Evolutionary conservation across 2,113 vertebrate species (phyloP), one percentile per base, ranked within the genome.

Genomic region (Nycticorax nycticorax): DNA sequence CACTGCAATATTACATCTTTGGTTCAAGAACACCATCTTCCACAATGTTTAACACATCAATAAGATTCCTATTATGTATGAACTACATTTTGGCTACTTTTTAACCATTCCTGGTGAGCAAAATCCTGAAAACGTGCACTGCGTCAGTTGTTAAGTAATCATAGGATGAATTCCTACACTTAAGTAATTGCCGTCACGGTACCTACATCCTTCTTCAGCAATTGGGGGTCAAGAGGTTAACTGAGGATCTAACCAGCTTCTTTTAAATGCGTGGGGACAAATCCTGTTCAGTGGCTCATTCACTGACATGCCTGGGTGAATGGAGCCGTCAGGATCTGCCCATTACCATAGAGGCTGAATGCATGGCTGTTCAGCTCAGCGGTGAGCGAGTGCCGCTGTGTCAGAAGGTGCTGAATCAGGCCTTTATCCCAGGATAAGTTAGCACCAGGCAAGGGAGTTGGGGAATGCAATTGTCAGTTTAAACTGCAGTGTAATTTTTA

Each of bases 11-110:
- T 66, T 16, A 78, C 79, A 62, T 8, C 55, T 78, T 80, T 28
- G 4, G 14, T 47, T 82, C 62, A 68, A 89, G 86, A 24, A 73
- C 48, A 67, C 53, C 39, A 33, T 67, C 91, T 93, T 94, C 53
- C 82, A 85, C 85, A 92, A 97, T 66, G 85, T 88, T 95, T 96
- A 94, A 96, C 93, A 62, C 82, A 69, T 86, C 93, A 64, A 35
- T 91, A 39, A 59, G 57, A 33, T 41, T 77, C 28, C 78, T 89
- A 37, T 71, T 89, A 83, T 26, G 74, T 79, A 94, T 81, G 69
- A 96, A 93, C 88, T 39, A 41, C n/a, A 59, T 92, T 85, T 82
- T 93, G 60, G 81, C 56, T 93, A 93, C 72, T 94, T 95, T 97
- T 97, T 96, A 97, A 97, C 95, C 28, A 30, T 84, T 94, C 77